Percentiles rank a stretch among this genome's conserved stretches.
These are phyloP conservation scores for Syritta pipiens DNA, from an alignment of 2,888 invertebrate species.

Conservation along the genomic window DNA sequence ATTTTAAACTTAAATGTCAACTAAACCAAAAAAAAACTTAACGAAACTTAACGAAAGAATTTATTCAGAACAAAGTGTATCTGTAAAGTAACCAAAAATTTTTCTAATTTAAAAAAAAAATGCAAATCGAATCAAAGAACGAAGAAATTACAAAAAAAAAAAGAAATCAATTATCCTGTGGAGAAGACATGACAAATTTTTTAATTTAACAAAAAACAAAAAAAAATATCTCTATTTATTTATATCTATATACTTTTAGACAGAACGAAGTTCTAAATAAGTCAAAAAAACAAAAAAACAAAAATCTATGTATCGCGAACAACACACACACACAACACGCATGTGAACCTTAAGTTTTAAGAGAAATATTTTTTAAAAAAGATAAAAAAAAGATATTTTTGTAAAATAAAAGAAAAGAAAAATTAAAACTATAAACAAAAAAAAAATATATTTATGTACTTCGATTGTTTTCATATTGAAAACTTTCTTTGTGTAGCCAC, in stretches of 20 bases:
- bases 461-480: conserved; percentile 67
- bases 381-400: conserved; percentile 51
- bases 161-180: conserved; percentile 42
- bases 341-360: conserved; percentile 34
- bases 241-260: conserved; percentile 34
- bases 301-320: conserved; percentile 8
- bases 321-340: conserved; percentile 12
- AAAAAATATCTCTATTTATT: conserved; percentile 42
- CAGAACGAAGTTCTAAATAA: conserved; percentile 25
- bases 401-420: conserved; percentile 29
- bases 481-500: conserved; percentile 55
- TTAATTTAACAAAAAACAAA: conserved; percentile 37
- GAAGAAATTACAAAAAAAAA: conserved; percentile 27
- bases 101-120: too few relatives aligned
- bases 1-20: conserved; percentile 39
- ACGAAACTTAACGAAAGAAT: conserved; percentile 57
- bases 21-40: conserved; percentile 62
- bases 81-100: conserved; percentile 11
- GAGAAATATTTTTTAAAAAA: conserved; percentile 37
- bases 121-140: conserved; percentile 46
- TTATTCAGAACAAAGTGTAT: conserved; percentile 37
- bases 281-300: conserved; percentile 8
- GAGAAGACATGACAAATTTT: conserved; percentile 63
- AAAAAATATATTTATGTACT: conserved; percentile 23
- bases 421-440: conserved; percentile 11